Percentiles rank a stretch among this genome's conserved stretches.
Evolutionary conservation across 2,797 vertebrate species (phyloP).

Genomic region (Sciurus carolinensis): DNA sequence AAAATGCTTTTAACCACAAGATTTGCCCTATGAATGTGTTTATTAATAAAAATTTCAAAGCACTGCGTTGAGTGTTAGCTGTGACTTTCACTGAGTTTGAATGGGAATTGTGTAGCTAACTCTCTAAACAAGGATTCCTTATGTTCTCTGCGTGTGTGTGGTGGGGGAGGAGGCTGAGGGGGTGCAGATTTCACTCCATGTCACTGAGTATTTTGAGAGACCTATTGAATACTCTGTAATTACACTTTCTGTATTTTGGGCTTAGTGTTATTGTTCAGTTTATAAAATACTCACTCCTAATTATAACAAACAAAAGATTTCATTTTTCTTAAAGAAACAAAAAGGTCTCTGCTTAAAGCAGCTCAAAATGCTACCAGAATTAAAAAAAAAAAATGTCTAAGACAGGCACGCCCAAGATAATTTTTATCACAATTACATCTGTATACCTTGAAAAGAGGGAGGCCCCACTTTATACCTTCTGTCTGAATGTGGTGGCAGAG

Average conservation of each 20-base stretch:
- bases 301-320: conserved; percentile 74
- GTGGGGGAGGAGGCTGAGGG: background rate
- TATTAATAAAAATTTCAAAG: conserved; percentile 70
- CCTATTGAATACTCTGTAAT: conserved; percentile 78
- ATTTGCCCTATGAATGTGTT: conserved; percentile 46
- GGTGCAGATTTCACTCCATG: conserved; percentile 78
- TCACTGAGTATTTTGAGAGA: conserved; percentile 81
- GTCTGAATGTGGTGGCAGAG: conserved; percentile 42
- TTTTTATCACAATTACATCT: conserved; percentile 72
- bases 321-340: conserved; percentile 60
- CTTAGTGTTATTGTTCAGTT: conserved; percentile 77
- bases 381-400: background rate
- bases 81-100: conserved; percentile 85
- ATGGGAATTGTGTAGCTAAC: conserved; percentile 85
- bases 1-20: conserved; percentile 42
- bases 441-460: conserved; percentile 62
- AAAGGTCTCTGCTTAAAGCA: conserved; percentile 69
- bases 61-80: conserved; percentile 81
- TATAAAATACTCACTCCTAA: conserved; percentile 78
- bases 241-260: conserved; percentile 81
- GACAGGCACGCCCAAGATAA: background rate
- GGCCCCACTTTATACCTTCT: background rate
- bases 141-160: background rate
- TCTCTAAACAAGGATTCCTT: conserved; percentile 79
- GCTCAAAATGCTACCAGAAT: conserved; percentile 49